Percentiles rank a stretch among this genome's conserved stretches.
Evolutionary conservation across 1,140 invertebrate genomes (phyloP).

Genomic region (Glossosoma conforme): DNA sequence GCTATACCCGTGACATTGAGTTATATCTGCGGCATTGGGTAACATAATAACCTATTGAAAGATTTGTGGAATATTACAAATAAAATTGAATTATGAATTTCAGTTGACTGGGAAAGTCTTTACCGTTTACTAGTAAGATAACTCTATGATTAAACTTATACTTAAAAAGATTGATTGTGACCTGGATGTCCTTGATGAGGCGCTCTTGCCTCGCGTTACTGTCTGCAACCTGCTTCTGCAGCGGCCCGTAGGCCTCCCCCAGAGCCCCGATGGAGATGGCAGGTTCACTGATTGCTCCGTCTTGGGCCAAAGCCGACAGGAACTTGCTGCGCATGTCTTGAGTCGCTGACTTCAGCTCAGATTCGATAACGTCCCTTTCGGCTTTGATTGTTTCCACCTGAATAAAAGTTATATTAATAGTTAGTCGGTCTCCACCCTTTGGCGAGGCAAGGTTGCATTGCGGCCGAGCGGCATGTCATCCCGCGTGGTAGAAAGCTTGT

Average conservation of each 20-base stretch:
- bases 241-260: conserved; percentile 71
- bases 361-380: conserved; percentile 84
- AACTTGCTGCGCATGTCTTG: conserved; percentile 85
- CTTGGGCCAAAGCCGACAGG: conserved; percentile 70
- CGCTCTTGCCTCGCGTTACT: conserved; percentile 74
- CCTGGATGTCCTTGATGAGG: conserved; percentile 74
- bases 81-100: no score
- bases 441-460: no score
- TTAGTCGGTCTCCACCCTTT: background rate
- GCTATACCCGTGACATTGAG: no score
- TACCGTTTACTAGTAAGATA: no score
- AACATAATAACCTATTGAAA: no score
- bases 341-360: conserved; percentile 76
- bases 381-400: conserved; percentile 83
- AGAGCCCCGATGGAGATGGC: conserved; percentile 71
- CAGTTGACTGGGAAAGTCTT: no score
- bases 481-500: no score
- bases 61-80: no score
- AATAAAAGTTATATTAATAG: conserved; percentile 15
- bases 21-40: no score
- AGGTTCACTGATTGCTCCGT: conserved; percentile 85
- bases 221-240: conserved; percentile 76
- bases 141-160: no score
- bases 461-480: no score
- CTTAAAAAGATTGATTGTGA: no score